Evolutionary conservation across 2,113 vertebrate species (phyloP).

Genomic region (Cephalophus harveyi): DNA sequence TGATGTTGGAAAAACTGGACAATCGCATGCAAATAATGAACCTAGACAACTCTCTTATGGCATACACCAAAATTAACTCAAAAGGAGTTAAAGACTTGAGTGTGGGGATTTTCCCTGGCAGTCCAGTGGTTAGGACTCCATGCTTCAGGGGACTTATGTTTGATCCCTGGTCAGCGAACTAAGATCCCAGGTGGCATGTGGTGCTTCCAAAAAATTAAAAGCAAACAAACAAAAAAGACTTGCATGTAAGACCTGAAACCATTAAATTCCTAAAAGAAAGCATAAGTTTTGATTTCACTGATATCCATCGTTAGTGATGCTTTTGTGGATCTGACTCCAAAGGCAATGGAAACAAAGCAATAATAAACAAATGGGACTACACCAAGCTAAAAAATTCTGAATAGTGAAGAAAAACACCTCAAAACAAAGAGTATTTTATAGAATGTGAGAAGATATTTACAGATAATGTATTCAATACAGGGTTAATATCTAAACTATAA

Average conservation of each 20-base stretch:
- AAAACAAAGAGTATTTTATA: background rate
- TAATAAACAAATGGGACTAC: background rate
- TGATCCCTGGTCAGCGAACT: background rate
- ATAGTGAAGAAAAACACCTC: background rate
- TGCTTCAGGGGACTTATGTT: background rate
- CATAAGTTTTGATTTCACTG: background rate
- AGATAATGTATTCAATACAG: background rate
- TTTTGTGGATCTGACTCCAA: background rate
- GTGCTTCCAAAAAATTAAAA: background rate
- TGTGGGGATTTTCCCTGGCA: background rate
- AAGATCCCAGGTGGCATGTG: background rate
- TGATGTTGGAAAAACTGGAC: background rate
- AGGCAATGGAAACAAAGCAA: background rate
- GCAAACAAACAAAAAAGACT: background rate
- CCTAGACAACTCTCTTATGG: background rate
- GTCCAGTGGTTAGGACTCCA: background rate
- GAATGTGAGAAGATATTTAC: background rate
- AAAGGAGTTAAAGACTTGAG: background rate
- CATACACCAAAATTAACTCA: background rate
- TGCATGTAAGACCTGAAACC: background rate
- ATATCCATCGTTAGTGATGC: background rate
- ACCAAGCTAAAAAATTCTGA: background rate
- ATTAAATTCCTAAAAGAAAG: background rate
- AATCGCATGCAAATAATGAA: background rate
- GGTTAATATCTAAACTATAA: background rate